Evolutionary conservation across 2,113 vertebrate genomes (phyloP).

Genomic region (Acanthochromis polyacanthus): DNA sequence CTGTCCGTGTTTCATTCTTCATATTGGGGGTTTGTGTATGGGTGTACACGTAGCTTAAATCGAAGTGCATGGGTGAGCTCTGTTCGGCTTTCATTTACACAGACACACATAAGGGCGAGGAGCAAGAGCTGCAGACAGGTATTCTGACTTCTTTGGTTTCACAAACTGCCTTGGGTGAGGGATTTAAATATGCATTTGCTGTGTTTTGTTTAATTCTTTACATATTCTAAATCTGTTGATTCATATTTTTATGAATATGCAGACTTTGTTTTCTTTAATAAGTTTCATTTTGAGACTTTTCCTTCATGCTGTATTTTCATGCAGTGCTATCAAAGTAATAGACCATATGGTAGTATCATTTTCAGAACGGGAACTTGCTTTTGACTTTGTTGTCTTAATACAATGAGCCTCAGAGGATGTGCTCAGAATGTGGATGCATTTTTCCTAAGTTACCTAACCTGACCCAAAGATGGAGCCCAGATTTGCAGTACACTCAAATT

Average conservation of each 20-base stretch:
- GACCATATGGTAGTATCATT: not conserved
- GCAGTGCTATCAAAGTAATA: not conserved
- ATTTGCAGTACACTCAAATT: constrained; percentile 1
- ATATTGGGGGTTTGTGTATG: not conserved
- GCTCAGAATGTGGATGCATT: not conserved
- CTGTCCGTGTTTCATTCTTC: constrained; percentile 36
- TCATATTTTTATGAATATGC: not conserved
- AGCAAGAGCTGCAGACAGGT: constrained; percentile 29
- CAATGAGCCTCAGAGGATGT: not conserved
- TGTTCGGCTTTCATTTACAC: constrained; percentile 6
- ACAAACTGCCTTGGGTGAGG: no score
- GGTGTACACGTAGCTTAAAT: constrained; percentile 12
- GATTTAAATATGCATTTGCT: not conserved
- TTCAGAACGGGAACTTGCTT: constrained; percentile 11
- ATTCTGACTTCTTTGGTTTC: constrained; percentile 4
- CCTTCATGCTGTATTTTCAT: not conserved
- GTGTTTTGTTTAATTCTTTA: not conserved
- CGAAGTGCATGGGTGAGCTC: constrained; percentile 9
- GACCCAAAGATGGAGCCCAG: not conserved
- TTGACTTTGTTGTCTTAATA: not conserved
- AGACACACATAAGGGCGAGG: not conserved
- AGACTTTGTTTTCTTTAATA: not conserved
- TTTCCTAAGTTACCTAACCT: not conserved
- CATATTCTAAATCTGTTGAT: not conserved
- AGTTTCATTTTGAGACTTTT: not conserved